Conservation (phyloP, 1,140 invertebrate genomes). For the Trissolcus basalis region DNA sequence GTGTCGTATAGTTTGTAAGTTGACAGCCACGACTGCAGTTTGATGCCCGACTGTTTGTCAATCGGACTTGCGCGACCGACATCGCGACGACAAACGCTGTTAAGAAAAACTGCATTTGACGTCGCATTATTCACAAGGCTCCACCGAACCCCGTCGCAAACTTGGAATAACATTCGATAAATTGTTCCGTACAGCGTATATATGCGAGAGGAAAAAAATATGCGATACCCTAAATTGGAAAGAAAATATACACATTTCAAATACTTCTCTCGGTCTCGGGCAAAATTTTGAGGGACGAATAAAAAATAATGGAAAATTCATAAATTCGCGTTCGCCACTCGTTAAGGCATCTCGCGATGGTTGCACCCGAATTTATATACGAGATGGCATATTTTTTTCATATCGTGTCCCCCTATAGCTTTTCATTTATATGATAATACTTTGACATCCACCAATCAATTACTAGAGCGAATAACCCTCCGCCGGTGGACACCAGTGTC, state of each 20-base stretch:
- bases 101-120: slow-evolving; percentile 64
- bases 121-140: slow-evolving; percentile 63
- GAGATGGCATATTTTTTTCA: neutral
- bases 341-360: too few species aligned
- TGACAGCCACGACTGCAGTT: slow-evolving; percentile 66
- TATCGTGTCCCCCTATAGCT: slow-evolving; percentile 1
- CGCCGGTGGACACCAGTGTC: slow-evolving; percentile 24
- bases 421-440: slow-evolving; percentile 56
- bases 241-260: neutral
- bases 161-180: slow-evolving; percentile 44
- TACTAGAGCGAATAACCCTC: slow-evolving; percentile 17
- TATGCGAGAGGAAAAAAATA: slow-evolving; percentile 10
- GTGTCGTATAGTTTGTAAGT: slow-evolving; percentile 70
- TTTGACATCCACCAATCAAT: slow-evolving; percentile 46
- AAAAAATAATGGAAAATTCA: too few species aligned
- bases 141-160: slow-evolving; percentile 13
- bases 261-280: neutral
- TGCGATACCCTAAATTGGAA: slow-evolving; percentile 1
- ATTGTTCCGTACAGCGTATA: slow-evolving; percentile 35
- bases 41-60: slow-evolving; percentile 63
- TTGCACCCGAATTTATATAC: neutral
- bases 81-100: slow-evolving; percentile 44
- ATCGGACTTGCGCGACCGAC: slow-evolving; percentile 44
- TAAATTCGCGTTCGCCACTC: too few species aligned
- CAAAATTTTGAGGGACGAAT: too few species aligned